Percentiles rank a stretch among this genome's conserved stretches.
phyloP scores from a whole-genome alignment of 2,888 invertebrate genomes.

The Monopis laevigella region DNA sequence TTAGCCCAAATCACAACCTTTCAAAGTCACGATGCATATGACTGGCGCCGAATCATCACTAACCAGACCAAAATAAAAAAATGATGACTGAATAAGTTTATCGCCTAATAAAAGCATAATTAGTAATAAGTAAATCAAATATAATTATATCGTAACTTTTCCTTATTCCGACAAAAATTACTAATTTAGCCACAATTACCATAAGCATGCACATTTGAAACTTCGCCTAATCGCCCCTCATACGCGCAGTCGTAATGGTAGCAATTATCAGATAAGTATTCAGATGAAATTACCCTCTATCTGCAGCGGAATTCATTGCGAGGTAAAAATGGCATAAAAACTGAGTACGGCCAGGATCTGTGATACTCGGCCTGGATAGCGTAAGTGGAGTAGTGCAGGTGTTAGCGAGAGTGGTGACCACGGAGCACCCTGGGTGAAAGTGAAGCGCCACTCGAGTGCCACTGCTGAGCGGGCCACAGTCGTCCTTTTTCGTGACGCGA shows the following conservation, averaged over 20 bases:
- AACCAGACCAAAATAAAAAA: no score
- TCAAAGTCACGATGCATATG: no score
- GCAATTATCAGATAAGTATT: slow-evolving; percentile 43
- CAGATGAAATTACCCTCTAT: slow-evolving; percentile 36
- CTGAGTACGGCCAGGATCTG: slow-evolving; percentile 34
- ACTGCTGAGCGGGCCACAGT: slow-evolving; percentile 1
- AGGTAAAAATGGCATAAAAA: slow-evolving; percentile 29
- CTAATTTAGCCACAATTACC: neutral
- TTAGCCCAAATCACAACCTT: no score
- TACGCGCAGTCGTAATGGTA: slow-evolving; percentile 32
- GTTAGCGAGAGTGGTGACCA: slow-evolving; percentile 18
- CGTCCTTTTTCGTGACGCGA: slow-evolving; percentile 9
- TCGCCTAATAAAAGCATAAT: no score
- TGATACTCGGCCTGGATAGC: slow-evolving; percentile 6
- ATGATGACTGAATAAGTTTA: no score
- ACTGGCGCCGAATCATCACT: no score
- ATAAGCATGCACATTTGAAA: neutral
- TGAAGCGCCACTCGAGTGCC: slow-evolving; percentile 34
- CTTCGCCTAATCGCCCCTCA: neutral
- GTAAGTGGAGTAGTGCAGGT: slow-evolving; percentile 40
- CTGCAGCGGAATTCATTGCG: slow-evolving; percentile 46
- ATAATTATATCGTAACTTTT: no score
- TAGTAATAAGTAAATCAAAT: no score
- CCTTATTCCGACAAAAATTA: no score
- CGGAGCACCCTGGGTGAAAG: slow-evolving; percentile 49